These are phyloP conservation scores for Drosophila sproati DNA, from an alignment of 1,140 invertebrate species.

Conservation along the genomic window DNA sequence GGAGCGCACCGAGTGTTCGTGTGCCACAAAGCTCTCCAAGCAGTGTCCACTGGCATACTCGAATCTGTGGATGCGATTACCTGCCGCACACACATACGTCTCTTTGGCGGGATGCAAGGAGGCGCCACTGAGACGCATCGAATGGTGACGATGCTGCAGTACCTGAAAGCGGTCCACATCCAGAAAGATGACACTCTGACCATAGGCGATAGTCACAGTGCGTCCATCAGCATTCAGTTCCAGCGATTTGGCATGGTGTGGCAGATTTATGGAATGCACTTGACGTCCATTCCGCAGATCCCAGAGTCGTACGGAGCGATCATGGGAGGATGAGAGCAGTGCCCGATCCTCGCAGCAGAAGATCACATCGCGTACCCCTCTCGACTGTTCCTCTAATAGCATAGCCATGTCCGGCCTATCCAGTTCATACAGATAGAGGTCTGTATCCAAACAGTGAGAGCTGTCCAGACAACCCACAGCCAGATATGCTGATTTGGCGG, in stretches of 20 bases:
- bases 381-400: conserved; percentile 1
- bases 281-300: conserved; percentile 90
- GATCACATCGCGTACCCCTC: conserved; percentile 43
- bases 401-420: conserved; percentile 89
- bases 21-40: conserved; percentile 96
- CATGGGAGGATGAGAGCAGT: conserved; percentile 95
- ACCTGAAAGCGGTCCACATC: conserved; percentile 90
- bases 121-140: conserved; percentile 94
- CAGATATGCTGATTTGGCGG: conserved; percentile 87
- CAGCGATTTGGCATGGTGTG: conserved; percentile 92
- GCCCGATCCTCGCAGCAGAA: conserved; percentile 92
- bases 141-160: conserved; percentile 92
- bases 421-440: conserved; percentile 93
- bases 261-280: conserved; percentile 92
- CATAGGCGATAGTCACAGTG: conserved; percentile 93
- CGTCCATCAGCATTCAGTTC: conserved; percentile 93
- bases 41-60: conserved; percentile 91
- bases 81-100: conserved; percentile 96
- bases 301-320: conserved; percentile 94
- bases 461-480: conserved; percentile 32
- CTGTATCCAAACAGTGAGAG: conserved; percentile 76
- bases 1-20: conserved; percentile 97
- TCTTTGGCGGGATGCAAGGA: conserved; percentile 94
- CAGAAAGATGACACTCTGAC: conserved; percentile 90
- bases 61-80: conserved; percentile 98